Percentiles rank a stretch among this genome's conserved stretches.
These are phyloP conservation scores for Leptinotarsa undecemlineata DNA, from an alignment of 1,140 invertebrate species.

Conservation along the genomic window DNA sequence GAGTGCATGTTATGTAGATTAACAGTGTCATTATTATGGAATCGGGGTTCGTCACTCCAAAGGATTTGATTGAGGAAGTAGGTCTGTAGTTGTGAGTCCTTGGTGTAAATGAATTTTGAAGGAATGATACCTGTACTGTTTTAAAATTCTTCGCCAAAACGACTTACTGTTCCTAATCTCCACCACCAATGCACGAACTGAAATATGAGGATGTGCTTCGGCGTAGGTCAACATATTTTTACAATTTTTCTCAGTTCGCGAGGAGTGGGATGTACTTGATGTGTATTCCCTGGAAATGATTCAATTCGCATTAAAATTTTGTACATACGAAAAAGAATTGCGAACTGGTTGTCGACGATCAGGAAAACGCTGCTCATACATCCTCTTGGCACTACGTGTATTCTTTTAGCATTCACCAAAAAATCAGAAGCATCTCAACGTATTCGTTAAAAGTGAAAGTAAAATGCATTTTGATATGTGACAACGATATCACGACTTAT, in stretches of 20 bases:
- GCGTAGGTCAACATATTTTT: neutral
- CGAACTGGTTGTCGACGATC: slow-evolving; percentile 5
- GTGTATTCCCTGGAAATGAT: neutral
- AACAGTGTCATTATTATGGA: too few relatives aligned
- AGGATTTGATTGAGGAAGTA: too few relatives aligned
- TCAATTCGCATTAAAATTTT: neutral
- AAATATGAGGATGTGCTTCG: neutral
- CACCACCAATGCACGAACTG: neutral
- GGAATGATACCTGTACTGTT: too few relatives aligned
- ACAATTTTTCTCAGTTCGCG: neutral
- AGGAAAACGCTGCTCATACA: neutral
- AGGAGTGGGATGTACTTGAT: neutral
- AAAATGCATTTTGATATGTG: neutral
- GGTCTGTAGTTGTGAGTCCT: too few relatives aligned
- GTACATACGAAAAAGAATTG: slow-evolving; percentile 9
- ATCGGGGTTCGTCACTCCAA: too few relatives aligned
- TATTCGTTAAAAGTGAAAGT: neutral
- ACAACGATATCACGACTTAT: neutral
- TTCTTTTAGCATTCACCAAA: neutral
- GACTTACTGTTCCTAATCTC: too few relatives aligned
- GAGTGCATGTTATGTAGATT: too few relatives aligned
- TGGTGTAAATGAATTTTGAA: too few relatives aligned
- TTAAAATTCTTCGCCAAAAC: too few relatives aligned
- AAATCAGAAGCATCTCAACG: neutral
- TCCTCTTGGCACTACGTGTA: neutral